These are phyloP conservation scores for Sylvietta virens DNA, from an alignment of 2,113 vertebrate genomes.

Conservation along the genomic window DNA sequence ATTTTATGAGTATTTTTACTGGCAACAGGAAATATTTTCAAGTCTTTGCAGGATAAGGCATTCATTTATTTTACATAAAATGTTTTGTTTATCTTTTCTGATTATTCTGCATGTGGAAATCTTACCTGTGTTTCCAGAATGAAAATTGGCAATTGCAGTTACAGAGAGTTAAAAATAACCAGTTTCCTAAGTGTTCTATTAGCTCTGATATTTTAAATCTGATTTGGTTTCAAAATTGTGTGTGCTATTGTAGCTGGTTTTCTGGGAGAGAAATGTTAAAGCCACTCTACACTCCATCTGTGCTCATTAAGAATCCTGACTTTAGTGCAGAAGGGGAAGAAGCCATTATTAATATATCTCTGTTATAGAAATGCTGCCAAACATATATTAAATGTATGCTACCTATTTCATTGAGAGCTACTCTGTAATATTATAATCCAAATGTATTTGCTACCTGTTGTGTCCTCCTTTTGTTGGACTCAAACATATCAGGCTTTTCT, in stretches of 20 bases:
- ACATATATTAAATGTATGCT: neutral
- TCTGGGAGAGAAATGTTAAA: neutral
- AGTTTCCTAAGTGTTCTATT: neutral
- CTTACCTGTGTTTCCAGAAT: neutral
- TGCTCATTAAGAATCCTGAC: neutral
- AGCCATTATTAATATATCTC: neutral
- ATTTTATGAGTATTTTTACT: conserved; percentile 35
- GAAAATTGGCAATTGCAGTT: neutral
- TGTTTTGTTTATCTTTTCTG: neutral
- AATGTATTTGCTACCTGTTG: neutral
- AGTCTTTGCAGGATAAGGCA: neutral
- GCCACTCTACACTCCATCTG: neutral
- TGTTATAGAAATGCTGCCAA: neutral
- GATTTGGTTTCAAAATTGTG: neutral
- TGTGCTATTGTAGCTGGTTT: neutral
- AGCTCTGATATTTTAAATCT: neutral
- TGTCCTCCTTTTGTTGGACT: neutral
- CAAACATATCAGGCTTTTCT: neutral
- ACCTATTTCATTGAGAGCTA: neutral
- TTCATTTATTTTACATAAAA: neutral
- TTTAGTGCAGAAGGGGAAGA: neutral
- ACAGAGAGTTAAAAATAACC: neutral
- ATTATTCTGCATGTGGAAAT: neutral
- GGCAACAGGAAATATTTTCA: neutral
- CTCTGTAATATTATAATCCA: neutral